Evolutionary conservation across 2,797 vertebrate genomes (phyloP).

Genomic region (Arremon aurantiirostris): DNA sequence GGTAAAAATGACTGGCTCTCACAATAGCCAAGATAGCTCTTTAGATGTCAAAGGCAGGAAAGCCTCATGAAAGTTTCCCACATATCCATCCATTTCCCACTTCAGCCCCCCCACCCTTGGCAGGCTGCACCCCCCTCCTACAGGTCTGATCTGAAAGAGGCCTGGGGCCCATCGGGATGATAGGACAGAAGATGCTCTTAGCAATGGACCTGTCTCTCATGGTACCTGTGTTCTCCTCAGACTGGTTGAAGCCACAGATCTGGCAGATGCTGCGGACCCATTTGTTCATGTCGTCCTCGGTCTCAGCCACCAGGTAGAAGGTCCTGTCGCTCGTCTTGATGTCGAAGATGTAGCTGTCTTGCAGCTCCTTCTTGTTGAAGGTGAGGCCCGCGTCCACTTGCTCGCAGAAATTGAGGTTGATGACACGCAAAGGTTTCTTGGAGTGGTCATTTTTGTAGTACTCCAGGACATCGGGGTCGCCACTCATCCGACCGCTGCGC

Average conservation of each 20-base stretch:
- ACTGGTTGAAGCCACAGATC: constrained; percentile 98
- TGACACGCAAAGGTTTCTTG: constrained; percentile 93
- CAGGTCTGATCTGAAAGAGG: neutral
- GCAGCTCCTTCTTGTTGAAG: constrained; percentile 98
- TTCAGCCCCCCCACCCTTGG: neutral
- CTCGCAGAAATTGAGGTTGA: constrained; percentile 96
- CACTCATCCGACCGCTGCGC: constrained; percentile 96
- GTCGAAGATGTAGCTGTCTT: constrained; percentile 98
- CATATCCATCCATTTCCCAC: neutral
- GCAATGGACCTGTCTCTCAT: rapidly evolving
- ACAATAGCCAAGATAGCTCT: neutral
- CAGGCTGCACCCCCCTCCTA: neutral
- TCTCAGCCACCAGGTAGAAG: constrained; percentile 97
- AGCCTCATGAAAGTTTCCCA: neutral
- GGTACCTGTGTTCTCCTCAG: constrained; percentile 89
- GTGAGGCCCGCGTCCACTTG: constrained; percentile 96
- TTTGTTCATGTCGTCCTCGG: constrained; percentile 98
- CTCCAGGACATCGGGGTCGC: constrained; percentile 94
- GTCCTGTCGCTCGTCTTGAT: constrained; percentile 98
- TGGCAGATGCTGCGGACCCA: constrained; percentile 99
- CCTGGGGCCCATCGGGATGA: rapidly evolving
- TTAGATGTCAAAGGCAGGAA: neutral
- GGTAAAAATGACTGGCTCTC: neutral
- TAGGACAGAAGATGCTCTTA: neutral
- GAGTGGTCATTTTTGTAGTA: constrained; percentile 98